Base-by-base conservation (phyloP, 2,113 vertebrate genomes). In the Dromaius novaehollandiae region DNA sequence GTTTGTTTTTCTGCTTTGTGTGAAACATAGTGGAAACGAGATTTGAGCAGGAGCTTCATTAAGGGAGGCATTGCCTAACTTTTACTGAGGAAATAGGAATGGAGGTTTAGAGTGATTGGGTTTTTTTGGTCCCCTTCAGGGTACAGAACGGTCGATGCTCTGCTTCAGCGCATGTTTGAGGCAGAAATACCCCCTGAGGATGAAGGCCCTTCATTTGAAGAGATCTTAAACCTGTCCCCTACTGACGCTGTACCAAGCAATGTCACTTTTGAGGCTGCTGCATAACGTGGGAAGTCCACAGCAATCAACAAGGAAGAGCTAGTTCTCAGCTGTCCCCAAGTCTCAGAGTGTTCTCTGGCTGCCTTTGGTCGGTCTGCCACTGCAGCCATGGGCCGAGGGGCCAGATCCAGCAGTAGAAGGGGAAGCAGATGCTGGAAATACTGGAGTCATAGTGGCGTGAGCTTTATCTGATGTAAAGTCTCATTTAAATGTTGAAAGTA, bases 131-230 rank as follows among this genome's bases (percentile, higher is more conserved):
- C 9, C 11, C 24, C 30, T 71, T 48, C 79, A 99, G 99, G 98
- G 18, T 99, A 99, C 85, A 98, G 98, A 89, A 99, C 99, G 0
- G 99, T 99, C 71, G 99, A 99, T 15, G 98, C 98, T 46, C 96
- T 99, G 92, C 96, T 99, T 46, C 99, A 99, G 96, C 98, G 98
- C 26, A 99, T 99, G 98, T 99, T 99, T 26, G 99, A 99, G 95
- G 98, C 98, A 13, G 99, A 99, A 89, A 98, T 99, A 20, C 97
- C 98, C 60, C 97, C 98, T 4, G 99, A 99, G 38, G 99, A 99
- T 0, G 97, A 98, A 65, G 97, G 96, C 8, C 97, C 96, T 36
- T 95, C 98, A 8, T 42, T 98, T 66, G 98, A 99, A 8, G 98
- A 99, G 21, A 96, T 97, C n/a, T 96, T 98, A 15, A 98, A 94